A percentile compares a stretch with the other conserved stretches of the same genome.
Conservation (phyloP, 2,797 vertebrate species). For the Cossypha niveicapilla region DNA sequence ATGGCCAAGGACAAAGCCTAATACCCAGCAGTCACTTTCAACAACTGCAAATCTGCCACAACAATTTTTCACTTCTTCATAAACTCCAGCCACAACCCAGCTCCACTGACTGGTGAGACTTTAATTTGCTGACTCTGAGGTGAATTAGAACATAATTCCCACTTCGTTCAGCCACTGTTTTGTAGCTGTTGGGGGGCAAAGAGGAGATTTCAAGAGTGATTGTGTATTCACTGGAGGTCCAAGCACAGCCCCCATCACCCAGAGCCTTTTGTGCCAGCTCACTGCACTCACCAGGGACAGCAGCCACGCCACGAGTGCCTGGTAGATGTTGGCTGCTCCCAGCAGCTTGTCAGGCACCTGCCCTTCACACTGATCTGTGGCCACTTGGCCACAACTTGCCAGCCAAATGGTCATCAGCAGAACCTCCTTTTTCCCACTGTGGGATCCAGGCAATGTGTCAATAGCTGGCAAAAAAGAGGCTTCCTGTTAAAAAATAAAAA, state of each 20-base stretch:
- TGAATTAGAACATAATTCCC: background rate
- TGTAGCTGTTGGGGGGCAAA: background rate
- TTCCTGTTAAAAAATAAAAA: constrained; percentile 69
- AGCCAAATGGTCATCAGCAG: constrained; percentile 70
- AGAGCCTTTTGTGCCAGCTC: background rate
- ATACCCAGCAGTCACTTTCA: background rate
- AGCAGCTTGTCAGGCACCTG: background rate
- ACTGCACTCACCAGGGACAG: constrained; percentile 73
- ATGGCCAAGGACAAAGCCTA: background rate
- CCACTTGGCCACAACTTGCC: constrained; percentile 69
- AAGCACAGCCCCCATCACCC: background rate
- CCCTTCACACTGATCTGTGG: background rate
- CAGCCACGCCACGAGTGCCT: constrained; percentile 73
- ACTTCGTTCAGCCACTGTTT: background rate
- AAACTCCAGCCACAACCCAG: background rate
- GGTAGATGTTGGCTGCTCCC: constrained; percentile 64
- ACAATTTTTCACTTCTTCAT: background rate
- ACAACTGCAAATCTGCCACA: background rate
- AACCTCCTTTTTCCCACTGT: background rate
- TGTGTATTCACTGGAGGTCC: background rate
- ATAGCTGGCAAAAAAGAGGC: constrained; percentile 67
- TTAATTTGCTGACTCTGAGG: background rate
- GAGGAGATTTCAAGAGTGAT: background rate
- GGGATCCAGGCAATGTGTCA: constrained; percentile 30
- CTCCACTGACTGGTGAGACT: background rate